Evolutionary conservation across 2,888 invertebrate genomes (phyloP), one percentile per base, ranked within the genome.

Genomic region (Drepana falcataria): DNA sequence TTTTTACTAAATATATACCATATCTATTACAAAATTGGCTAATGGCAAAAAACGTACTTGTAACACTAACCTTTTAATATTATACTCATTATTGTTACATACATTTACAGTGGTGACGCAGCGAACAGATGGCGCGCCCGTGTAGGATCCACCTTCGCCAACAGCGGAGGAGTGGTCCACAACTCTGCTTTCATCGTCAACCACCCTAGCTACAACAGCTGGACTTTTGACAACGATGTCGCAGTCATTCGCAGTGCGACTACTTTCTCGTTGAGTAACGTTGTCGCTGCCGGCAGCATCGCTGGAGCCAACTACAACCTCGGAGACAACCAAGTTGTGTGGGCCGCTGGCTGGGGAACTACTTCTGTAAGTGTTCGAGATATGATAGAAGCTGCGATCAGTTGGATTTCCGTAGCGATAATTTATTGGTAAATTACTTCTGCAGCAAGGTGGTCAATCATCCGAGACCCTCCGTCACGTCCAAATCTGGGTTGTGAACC

Each of bases 301-400:
- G 75, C 79, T 58, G 71, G 80, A 0, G 1, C 65, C 35, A 75
- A 68, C 55, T 81, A 76, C 56, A 59, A 59, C 52, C 55, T 79
- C 3, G 64, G 41, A 9, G 81, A 82, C 51, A 71, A 76, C 55
- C 61, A 65, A 54, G 60, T 56, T 1, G 81, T 81, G 4, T 75
- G 71, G 71, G 80, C 81, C 35, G 65, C 79, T 35, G 85, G 85
- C 57, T 85, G 85, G 84, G 85, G 85, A 2, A 34, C 56, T 5
- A 76, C 64, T 49, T 56, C 53, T n/a, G 79, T 81, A 64, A 74
- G 78, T 73, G 49, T 37, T 47, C 33, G 47, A 49, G 35, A 7
- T n/a, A 3, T 49, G n/a, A n/a, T n/a, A n/a, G 47, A 47, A 47
- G 7, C 7, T n/a, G 47, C 47, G 47, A n/a, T 4, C 2, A 47